Percentiles rank a stretch among this genome's conserved stretches.
These are phyloP conservation scores for Strix occidentalis DNA, from an alignment of 2,797 vertebrate genomes.

Conservation along the genomic window DNA sequence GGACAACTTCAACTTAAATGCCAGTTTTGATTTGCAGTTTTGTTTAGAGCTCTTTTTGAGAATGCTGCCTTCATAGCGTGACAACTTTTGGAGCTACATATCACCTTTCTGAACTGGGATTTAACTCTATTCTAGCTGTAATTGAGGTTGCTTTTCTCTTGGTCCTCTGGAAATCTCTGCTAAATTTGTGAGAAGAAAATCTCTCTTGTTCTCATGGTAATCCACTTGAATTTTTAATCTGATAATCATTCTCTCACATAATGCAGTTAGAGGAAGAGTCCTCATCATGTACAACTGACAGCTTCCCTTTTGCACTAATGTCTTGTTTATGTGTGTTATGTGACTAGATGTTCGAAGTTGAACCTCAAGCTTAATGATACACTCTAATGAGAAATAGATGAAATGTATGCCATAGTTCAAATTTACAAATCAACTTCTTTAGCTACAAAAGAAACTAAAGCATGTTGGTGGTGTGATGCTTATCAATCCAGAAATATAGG, in stretches of 20 bases:
- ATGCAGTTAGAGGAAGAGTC: conserved; percentile 43
- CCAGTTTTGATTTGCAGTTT: conserved; percentile 47
- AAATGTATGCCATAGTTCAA: conserved; percentile 40
- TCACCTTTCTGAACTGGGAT: background rate
- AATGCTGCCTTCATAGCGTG: conserved; percentile 63
- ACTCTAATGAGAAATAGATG: conserved; percentile 49
- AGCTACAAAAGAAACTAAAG: conserved; percentile 69
- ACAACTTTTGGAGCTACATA: conserved; percentile 4
- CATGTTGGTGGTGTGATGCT: conserved; percentile 71
- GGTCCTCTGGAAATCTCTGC: conserved; percentile 56
- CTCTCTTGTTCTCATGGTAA: conserved; percentile 53
- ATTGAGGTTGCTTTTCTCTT: conserved; percentile 32
- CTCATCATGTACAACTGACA: background rate
- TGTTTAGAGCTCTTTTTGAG: conserved; percentile 43
- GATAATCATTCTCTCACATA: conserved; percentile 39
- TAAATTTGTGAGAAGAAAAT: conserved; percentile 69
- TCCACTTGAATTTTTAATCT: conserved; percentile 70
- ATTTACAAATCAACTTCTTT: conserved; percentile 60
- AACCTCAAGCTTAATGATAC: conserved; percentile 51
- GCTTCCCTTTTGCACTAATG: conserved; percentile 47
- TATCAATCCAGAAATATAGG: conserved; percentile 64
- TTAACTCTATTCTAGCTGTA: background rate
- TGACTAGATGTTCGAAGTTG: conserved; percentile 58
- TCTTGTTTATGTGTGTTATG: conserved; percentile 67
- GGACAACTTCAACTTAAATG: conserved; percentile 65